These are phyloP conservation scores for Philereme vetulata DNA, from an alignment of 2,888 invertebrate genomes.

Conservation along the genomic window DNA sequence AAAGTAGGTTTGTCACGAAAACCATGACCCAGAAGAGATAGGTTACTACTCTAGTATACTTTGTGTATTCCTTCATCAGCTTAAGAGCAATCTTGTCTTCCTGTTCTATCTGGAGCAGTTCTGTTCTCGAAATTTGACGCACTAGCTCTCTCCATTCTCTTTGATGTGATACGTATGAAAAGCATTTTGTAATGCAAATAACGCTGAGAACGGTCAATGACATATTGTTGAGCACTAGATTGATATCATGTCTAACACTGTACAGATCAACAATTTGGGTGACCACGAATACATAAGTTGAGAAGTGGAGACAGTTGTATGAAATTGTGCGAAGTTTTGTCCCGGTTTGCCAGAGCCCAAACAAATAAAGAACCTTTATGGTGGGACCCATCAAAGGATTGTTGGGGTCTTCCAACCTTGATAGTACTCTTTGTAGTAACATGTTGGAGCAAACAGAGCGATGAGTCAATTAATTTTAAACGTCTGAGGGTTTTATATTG, in stretches of 20 bases:
- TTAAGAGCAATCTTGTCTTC: slow-evolving; percentile 37
- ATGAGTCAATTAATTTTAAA: background rate
- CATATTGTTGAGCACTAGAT: slow-evolving; percentile 54
- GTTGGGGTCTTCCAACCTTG: slow-evolving; percentile 52
- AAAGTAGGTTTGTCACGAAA: slow-evolving; percentile 47
- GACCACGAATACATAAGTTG: slow-evolving; percentile 47
- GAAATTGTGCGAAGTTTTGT: slow-evolving; percentile 43
- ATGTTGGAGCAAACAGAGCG: slow-evolving; percentile 34
- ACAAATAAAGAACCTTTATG: slow-evolving; percentile 56
- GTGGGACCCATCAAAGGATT: slow-evolving; percentile 65
- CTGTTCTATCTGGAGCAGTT: slow-evolving; percentile 45
- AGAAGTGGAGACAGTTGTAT: slow-evolving; percentile 48
- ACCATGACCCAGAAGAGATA: slow-evolving; percentile 58
- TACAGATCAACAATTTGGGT: slow-evolving; percentile 55
- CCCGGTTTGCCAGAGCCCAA: slow-evolving; percentile 57
- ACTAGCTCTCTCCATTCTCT: slow-evolving; percentile 44
- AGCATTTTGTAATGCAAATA: slow-evolving; percentile 49
- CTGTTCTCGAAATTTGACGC: slow-evolving; percentile 49
- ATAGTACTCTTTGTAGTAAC: slow-evolving; percentile 46
- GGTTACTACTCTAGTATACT: slow-evolving; percentile 56
- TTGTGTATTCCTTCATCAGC: slow-evolving; percentile 51
- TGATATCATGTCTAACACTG: slow-evolving; percentile 49
- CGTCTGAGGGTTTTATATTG: slow-evolving; percentile 10
- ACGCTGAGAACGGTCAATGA: slow-evolving; percentile 52
- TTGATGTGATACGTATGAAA: slow-evolving; percentile 41